A percentile compares a stretch with the other conserved stretches of the same genome.
These are phyloP conservation scores for Microctenopoma steveboyesi DNA, from an alignment of 2,797 vertebrate species.

Conservation along the genomic window DNA sequence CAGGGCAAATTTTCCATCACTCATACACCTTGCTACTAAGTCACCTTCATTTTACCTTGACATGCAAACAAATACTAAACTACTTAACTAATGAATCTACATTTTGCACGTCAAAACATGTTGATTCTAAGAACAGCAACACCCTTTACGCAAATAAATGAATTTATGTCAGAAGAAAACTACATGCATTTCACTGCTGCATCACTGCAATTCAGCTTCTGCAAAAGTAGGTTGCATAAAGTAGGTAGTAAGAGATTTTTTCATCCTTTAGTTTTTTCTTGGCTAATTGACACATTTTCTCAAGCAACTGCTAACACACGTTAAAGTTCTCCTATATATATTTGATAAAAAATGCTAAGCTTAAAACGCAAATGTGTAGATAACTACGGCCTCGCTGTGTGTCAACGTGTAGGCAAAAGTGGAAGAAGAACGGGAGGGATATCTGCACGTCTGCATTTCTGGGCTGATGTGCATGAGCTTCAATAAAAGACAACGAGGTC, in stretches of 20 bases:
- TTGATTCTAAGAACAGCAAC: constrained; percentile 19
- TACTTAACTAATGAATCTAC: constrained; percentile 26
- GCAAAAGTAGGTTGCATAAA: background rate
- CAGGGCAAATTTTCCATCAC: constrained; percentile 55
- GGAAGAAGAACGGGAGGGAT: constrained; percentile 41
- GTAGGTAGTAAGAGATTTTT: too few relatives aligned
- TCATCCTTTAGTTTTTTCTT: background rate
- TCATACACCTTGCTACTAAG: constrained; percentile 25
- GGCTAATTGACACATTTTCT: background rate
- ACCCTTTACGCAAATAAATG: constrained; percentile 19
- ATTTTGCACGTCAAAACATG: constrained; percentile 13
- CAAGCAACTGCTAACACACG: too few relatives aligned
- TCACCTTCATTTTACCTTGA: constrained; percentile 28
- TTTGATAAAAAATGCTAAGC: too few relatives aligned
- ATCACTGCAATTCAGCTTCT: background rate
- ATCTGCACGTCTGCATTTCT: constrained; percentile 62
- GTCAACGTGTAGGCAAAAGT: constrained; percentile 1
- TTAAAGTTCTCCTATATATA: too few relatives aligned
- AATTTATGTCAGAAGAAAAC: constrained; percentile 13
- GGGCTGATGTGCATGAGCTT: constrained; percentile 56
- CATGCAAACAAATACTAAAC: constrained; percentile 31
- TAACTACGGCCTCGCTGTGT: too few relatives aligned
- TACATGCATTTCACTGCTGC: background rate
- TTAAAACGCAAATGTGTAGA: too few relatives aligned
- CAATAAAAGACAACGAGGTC: constrained; percentile 65